Evolutionary conservation across 2,888 invertebrate species (phyloP).

Genomic region (Troides oblongomaculatus): DNA sequence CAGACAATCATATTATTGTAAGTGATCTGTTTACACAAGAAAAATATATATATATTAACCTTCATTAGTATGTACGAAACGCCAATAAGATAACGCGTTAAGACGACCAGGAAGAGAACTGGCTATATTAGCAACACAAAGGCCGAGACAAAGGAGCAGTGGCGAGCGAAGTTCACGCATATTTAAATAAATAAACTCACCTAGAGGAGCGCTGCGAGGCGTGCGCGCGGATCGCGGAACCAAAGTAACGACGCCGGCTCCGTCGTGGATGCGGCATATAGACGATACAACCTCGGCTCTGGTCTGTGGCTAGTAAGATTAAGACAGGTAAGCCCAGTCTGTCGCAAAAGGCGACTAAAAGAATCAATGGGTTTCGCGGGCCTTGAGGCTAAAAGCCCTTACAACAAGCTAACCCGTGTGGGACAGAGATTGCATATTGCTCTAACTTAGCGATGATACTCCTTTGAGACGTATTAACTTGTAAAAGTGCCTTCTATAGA

Average conservation of each 20-base stretch:
- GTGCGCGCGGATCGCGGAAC: slow-evolving; percentile 44
- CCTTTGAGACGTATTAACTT: too few relatives aligned
- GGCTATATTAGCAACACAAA: slow-evolving; percentile 54
- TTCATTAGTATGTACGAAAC: slow-evolving; percentile 32
- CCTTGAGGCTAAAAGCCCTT: too few relatives aligned
- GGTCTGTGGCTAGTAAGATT: too few relatives aligned
- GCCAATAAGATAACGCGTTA: slow-evolving; percentile 38
- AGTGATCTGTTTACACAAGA: slow-evolving; percentile 17
- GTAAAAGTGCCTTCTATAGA: too few relatives aligned
- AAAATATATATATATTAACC: slow-evolving; percentile 25
- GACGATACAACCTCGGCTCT: neutral
- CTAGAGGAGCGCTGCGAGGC: slow-evolving; percentile 50
- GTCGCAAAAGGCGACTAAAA: too few relatives aligned
- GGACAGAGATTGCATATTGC: too few relatives aligned
- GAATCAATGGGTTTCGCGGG: too few relatives aligned
- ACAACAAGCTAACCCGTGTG: too few relatives aligned
- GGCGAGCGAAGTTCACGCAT: slow-evolving; percentile 65
- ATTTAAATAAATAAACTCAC: slow-evolving; percentile 71
- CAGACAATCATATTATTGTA: slow-evolving; percentile 17
- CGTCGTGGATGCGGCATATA: slow-evolving; percentile 37
- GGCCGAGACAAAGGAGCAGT: slow-evolving; percentile 61
- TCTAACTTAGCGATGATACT: too few relatives aligned
- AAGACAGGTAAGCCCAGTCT: too few relatives aligned
- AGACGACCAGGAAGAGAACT: slow-evolving; percentile 54
- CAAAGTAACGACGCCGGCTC: slow-evolving; percentile 30